Evolutionary conservation across 2,113 vertebrate species (phyloP).

Genomic region (Galemys pyrenaicus): DNA sequence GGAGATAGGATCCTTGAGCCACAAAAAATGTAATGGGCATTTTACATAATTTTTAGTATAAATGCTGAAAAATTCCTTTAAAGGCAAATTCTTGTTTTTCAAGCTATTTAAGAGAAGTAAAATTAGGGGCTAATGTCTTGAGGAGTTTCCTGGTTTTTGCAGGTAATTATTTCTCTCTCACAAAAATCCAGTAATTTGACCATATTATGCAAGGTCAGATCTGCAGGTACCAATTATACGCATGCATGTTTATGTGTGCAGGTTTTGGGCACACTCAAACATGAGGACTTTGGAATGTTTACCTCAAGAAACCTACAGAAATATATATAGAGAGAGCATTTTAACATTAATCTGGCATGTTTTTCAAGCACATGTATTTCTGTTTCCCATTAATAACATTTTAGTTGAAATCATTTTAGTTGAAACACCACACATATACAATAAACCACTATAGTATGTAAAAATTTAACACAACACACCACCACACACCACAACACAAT

Average conservation of each 20-base stretch:
- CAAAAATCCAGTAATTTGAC: slow-evolving; percentile 6
- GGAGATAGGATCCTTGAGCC: slow-evolving; percentile 64
- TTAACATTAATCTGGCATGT: slow-evolving; percentile 82
- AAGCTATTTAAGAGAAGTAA: slow-evolving; percentile 77
- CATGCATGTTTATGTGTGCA: slow-evolving; percentile 45
- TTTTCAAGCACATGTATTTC: slow-evolving; percentile 84
- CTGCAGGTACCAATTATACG: slow-evolving; percentile 31
- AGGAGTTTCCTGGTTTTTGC: slow-evolving; percentile 39
- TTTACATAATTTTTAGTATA: slow-evolving; percentile 62
- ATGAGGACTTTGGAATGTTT: slow-evolving; percentile 29
- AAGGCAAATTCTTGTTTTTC: slow-evolving; percentile 74
- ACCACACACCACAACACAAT: slow-evolving; percentile 76
- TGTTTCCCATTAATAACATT: slow-evolving; percentile 86
- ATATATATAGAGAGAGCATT: slow-evolving; percentile 77
- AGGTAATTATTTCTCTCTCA: slow-evolving; percentile 17
- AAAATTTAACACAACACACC: slow-evolving; percentile 85
- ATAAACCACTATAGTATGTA: slow-evolving; percentile 80
- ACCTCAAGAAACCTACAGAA: slow-evolving; percentile 61
- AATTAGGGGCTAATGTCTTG: slow-evolving; percentile 47
- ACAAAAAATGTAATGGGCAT: slow-evolving; percentile 36
- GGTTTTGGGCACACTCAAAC: slow-evolving; percentile 56
- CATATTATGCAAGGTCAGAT: slow-evolving; percentile 19
- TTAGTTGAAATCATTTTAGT: slow-evolving; percentile 77
- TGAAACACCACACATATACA: slow-evolving; percentile 62
- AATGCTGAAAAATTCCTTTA: slow-evolving; percentile 70